Evolutionary conservation across 2,888 invertebrate genomes (phyloP), one percentile per base, ranked within the genome.

Genomic region (Leptinotarsa rubiginosa): DNA sequence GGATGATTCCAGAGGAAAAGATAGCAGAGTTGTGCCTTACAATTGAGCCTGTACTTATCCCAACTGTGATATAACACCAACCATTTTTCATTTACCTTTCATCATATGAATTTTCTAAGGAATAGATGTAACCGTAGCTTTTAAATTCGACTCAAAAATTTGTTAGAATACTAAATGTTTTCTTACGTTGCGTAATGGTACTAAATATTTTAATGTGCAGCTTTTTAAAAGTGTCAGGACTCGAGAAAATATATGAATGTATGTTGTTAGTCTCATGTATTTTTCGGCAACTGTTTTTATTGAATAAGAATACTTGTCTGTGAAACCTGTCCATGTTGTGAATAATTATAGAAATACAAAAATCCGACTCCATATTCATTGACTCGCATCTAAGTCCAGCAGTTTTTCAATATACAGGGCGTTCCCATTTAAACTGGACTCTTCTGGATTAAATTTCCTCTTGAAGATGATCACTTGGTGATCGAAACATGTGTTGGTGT

Each of bases 1-100:
- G 80, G 83, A 64, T 80, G 85, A 70, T 72, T 84, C 82, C 68
- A 12, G 18, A 68, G n/a, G 12, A 41, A 47, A 7, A n/a, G 41
- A 25, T 69, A 47, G 1, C 22, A 31, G 85, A 80, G 82, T 67
- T 69, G 49, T 69, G 65, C 68, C 64, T 69, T 69, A 18, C 62
- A 67, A 52, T 10, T 62, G 69, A 70, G 50, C 68, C 70, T 73
- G 75, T 78, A 78, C 76, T 76, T 78, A 78, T 65, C 31, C 71
- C 59, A 68, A 73, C 76, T 76, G 78, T 78, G 78, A 76, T 78
- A 75, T 64, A 67, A 71, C 71, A 73, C 65, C 56, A 68, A 69
- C 69, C 62, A 18, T 56, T 69, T 69, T 69, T 69, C 56, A 69
- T 50, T 69, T 69, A 69, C 56, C 25, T 25, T 67, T 50, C 31